Evolutionary conservation across 2,113 vertebrate genomes (phyloP).

Genomic region (Pseudonaja textilis): DNA sequence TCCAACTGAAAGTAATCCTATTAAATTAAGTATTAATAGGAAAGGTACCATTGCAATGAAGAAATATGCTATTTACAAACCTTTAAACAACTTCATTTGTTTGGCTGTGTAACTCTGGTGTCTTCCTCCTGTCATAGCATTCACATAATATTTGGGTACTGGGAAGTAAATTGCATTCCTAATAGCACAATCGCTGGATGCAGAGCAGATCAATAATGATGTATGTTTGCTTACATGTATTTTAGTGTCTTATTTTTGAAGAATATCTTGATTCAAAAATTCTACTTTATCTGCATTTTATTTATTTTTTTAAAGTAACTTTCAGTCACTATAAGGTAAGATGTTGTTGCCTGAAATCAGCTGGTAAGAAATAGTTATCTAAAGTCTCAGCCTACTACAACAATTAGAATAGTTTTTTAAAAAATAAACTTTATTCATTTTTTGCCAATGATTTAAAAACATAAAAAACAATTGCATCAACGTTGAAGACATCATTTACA

Average conservation of each 20-base stretch:
- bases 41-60: background rate
- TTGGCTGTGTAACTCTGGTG: conserved; percentile 6
- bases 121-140: conserved; percentile 12
- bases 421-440: too few species aligned
- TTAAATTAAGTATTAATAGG: background rate
- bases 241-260: background rate
- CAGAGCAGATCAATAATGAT: background rate
- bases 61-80: conserved; percentile 15
- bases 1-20: conserved; percentile 3
- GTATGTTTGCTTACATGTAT: background rate
- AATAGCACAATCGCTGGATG: conserved; percentile 11
- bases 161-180: conserved; percentile 26
- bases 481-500: too few species aligned
- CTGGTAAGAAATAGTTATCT: background rate
- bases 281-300: background rate
- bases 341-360: background rate
- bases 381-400: background rate
- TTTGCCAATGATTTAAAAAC: too few species aligned
- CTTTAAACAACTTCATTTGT: conserved; percentile 9
- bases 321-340: background rate
- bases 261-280: background rate
- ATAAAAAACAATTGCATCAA: too few species aligned
- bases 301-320: background rate
- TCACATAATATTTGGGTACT: conserved; percentile 22
- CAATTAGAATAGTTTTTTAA: background rate